These are phyloP conservation scores for Anastatus disparis DNA, from an alignment of 1,140 invertebrate species.

Conservation along the genomic window DNA sequence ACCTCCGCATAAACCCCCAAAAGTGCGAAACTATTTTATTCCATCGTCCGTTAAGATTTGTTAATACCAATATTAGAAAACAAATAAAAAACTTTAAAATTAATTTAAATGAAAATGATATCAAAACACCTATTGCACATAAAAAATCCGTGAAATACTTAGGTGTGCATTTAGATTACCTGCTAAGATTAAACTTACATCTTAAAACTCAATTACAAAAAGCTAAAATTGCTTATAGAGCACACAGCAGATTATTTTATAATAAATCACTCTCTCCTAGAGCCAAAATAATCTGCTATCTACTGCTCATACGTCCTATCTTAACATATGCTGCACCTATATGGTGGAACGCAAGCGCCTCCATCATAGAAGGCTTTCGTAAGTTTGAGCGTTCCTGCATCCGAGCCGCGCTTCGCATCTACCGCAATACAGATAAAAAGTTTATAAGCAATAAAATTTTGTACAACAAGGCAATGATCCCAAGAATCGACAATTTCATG, in stretches of 20 bases:
- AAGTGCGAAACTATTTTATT: too few species aligned
- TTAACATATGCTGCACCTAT: conserved; percentile 36
- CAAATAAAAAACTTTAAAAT: background rate
- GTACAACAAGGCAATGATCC: background rate
- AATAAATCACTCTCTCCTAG: conserved; percentile 22
- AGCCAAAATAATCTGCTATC: conserved; percentile 41
- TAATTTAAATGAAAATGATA: background rate
- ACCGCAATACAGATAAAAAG: background rate
- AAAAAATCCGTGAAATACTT: background rate
- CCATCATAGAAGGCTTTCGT: conserved; percentile 34
- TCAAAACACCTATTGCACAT: background rate
- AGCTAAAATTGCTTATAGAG: conserved; percentile 20
- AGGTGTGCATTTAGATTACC: background rate
- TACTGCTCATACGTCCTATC: conserved; percentile 36
- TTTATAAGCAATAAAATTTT: background rate
- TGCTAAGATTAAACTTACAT: background rate
- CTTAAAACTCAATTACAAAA: background rate
- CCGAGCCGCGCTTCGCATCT: background rate
- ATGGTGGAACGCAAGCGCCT: conserved; percentile 33
- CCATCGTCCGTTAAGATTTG: too few species aligned
- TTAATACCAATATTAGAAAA: background rate
- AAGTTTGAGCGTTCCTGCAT: conserved; percentile 28
- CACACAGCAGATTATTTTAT: conserved; percentile 24
- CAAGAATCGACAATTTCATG: background rate
- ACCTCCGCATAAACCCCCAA: background rate